Evolutionary conservation across 2,113 vertebrate species (phyloP).

Genomic region (Climacteris rufus): DNA sequence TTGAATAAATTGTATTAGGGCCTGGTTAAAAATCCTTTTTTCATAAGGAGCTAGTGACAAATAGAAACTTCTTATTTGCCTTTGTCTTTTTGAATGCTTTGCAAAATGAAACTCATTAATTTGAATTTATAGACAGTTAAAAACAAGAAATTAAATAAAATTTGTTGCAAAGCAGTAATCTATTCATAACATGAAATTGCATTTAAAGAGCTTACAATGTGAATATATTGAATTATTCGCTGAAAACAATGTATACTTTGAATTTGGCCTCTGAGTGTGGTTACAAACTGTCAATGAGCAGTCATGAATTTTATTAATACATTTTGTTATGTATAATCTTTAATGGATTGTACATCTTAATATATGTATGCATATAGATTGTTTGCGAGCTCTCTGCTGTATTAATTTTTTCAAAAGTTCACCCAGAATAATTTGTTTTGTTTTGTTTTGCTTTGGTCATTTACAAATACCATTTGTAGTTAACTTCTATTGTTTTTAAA

Average conservation of each 20-base stretch:
- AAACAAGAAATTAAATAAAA: neutral
- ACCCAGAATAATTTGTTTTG: too few relatives aligned
- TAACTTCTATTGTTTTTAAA: neutral
- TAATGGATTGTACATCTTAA: neutral
- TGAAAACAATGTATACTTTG: neutral
- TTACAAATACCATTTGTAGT: neutral
- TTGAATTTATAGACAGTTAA: neutral
- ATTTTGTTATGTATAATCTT: neutral
- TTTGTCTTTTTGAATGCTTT: neutral
- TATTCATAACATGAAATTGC: neutral
- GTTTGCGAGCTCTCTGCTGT: neutral
- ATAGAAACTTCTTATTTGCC: neutral
- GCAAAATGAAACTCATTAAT: neutral
- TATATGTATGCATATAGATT: neutral
- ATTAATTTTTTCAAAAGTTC: neutral
- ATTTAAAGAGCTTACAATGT: neutral
- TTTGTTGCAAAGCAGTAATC: neutral
- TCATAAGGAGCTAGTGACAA: neutral
- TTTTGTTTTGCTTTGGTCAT: neutral
- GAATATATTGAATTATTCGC: constrained; percentile 9
- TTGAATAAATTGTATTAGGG: neutral
- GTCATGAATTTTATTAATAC: neutral
- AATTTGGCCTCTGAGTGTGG: neutral
- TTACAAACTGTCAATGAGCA: neutral
- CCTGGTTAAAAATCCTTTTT: neutral